phyloP scores from a whole-genome alignment of 2,113 vertebrate genomes.

The Bagarius yarrelli region DNA sequence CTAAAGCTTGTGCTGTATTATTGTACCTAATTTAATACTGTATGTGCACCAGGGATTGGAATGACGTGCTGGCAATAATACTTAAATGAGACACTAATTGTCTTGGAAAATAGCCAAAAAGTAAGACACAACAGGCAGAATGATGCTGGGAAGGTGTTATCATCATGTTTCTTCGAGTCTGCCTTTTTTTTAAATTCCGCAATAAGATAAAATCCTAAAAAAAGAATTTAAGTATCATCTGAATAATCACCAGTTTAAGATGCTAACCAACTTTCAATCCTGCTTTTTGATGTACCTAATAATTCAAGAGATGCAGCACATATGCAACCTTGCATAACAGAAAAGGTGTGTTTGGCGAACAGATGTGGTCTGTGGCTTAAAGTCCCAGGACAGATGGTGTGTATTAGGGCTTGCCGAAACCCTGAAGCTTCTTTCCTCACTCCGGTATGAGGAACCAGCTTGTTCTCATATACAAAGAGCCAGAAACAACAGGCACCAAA shows the following conservation, averaged over 20 bases:
- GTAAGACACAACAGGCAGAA: slow-evolving; percentile 36
- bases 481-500: slow-evolving; percentile 33
- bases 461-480: slow-evolving; percentile 26
- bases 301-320: slow-evolving; percentile 6
- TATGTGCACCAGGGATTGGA: not conserved
- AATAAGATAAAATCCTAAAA: not conserved
- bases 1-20: slow-evolving; percentile 18
- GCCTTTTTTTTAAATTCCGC: not conserved
- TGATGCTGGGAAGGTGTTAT: slow-evolving; percentile 44
- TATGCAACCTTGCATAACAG: slow-evolving; percentile 6
- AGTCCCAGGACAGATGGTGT: slow-evolving; percentile 48
- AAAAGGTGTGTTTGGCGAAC: slow-evolving; percentile 18
- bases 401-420: slow-evolving; percentile 18
- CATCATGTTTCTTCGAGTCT: slow-evolving; percentile 43
- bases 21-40: slow-evolving; percentile 10
- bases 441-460: slow-evolving; percentile 16
- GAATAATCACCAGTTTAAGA: slow-evolving; percentile 1
- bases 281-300: not conserved
- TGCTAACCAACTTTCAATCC: not conserved
- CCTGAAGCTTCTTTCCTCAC: slow-evolving; percentile 25
- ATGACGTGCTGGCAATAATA: slow-evolving; percentile 20
- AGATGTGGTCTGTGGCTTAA: slow-evolving; percentile 41
- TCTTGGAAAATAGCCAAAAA: slow-evolving; percentile 34
- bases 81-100: slow-evolving; percentile 34
- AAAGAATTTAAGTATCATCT: not conserved